phyloP scores from a whole-genome alignment of 2,113 vertebrate species.

The Poicephalus meyeri region DNA sequence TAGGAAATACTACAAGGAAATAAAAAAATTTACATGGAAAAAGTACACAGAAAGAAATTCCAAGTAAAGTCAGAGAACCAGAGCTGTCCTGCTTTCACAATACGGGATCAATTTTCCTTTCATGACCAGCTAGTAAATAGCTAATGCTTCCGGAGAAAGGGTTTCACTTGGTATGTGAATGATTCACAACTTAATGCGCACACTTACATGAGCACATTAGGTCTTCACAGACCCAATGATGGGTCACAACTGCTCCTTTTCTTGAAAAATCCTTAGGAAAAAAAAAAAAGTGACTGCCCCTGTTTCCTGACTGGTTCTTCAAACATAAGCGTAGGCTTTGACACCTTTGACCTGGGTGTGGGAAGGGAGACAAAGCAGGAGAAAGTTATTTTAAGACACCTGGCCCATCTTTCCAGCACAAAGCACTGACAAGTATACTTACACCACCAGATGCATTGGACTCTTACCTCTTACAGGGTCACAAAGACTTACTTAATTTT shows the following conservation, averaged over 20 bases:
- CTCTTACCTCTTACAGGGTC: fast-evolving
- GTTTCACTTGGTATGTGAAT: background rate
- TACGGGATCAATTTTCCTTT: background rate
- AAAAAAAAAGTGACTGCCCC: background rate
- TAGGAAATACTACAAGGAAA: background rate
- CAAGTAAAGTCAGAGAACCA: background rate
- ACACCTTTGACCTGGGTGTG: background rate
- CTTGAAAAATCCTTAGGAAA: background rate
- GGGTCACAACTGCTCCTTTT: background rate
- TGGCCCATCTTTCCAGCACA: background rate
- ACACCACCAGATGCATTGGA: fast-evolving
- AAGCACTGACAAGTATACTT: background rate
- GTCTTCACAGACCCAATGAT: background rate
- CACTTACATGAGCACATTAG: background rate
- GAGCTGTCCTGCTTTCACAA: background rate
- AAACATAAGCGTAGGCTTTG: fast-evolving
- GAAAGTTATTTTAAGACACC: background rate
- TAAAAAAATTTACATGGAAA: background rate
- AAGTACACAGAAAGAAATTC: background rate
- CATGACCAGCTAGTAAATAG: background rate
- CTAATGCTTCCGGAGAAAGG: background rate
- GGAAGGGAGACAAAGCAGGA: background rate
- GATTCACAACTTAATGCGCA: background rate
- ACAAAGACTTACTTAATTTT: background rate
- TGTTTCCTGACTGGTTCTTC: background rate